These are phyloP conservation scores for Aurelia sp. DNA, from an alignment of 30 jellyfish, hydroid and myxozoan genomes.

Conservation along the genomic window DNA sequence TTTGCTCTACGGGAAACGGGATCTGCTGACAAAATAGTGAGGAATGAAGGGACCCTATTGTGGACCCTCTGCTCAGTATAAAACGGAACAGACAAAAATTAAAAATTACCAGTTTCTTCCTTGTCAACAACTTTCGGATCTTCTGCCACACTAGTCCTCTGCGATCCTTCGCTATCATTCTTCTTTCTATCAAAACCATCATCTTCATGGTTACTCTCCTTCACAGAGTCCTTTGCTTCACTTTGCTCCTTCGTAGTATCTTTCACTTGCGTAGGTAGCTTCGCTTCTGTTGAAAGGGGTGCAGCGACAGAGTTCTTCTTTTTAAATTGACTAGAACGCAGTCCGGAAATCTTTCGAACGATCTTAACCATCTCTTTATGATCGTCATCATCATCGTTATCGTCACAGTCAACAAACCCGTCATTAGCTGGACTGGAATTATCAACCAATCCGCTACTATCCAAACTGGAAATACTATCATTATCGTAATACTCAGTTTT, in stretches of 20 bases:
- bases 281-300: background rate
- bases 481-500: slow-evolving; percentile 23
- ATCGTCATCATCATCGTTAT: slow-evolving; percentile 57
- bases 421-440: background rate
- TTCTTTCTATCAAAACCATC: too few relatives aligned
- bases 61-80: too few relatives aligned
- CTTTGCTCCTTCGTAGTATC: too few relatives aligned
- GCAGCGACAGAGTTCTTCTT: slow-evolving; percentile 1
- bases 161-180: too few relatives aligned
- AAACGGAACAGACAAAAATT: too few relatives aligned
- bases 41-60: too few relatives aligned
- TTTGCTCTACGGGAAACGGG: too few relatives aligned
- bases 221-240: too few relatives aligned
- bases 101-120: background rate
- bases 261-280: too few relatives aligned
- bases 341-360: slow-evolving; percentile 61
- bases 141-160: background rate
- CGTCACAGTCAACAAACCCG: slow-evolving; percentile 20
- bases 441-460: too few relatives aligned
- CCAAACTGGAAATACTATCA: background rate
- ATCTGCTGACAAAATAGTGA: too few relatives aligned
- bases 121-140: background rate
- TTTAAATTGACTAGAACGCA: slow-evolving; percentile 61
- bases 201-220: too few relatives aligned
- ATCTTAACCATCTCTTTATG: slow-evolving; percentile 63